These are phyloP conservation scores for Arremon aurantiirostris DNA, from an alignment of 2,797 vertebrate genomes.

Conservation along the genomic window DNA sequence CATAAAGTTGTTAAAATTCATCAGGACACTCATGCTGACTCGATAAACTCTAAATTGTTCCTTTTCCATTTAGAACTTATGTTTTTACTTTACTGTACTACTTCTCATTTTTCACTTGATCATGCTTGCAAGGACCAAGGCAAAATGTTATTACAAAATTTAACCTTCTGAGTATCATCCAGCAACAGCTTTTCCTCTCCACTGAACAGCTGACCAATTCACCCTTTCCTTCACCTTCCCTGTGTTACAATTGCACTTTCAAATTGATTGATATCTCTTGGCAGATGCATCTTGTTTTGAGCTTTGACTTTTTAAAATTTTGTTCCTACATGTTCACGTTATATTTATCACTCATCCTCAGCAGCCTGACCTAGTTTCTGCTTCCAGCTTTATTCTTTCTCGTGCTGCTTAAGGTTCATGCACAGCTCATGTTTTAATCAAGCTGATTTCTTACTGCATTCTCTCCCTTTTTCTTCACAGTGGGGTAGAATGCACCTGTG, in stretches of 20 bases:
- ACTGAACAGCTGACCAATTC: not conserved
- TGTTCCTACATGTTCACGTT: conserved; percentile 30
- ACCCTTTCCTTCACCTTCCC: not conserved
- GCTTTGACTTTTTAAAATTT: conserved; percentile 14
- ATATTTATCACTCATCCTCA: conserved; percentile 32
- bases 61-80: not conserved
- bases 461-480: not conserved
- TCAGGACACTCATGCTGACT: not conserved
- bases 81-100: not conserved
- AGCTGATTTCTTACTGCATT: not conserved
- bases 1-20: not conserved
- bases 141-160: not conserved
- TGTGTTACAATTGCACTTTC: not conserved
- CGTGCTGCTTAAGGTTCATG: not conserved
- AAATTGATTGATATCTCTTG: conserved; percentile 32
- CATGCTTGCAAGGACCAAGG: not conserved
- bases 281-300: conserved; percentile 23
- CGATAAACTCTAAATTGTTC: not conserved
- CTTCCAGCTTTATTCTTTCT: not conserved
- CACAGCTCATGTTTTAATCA: conserved; percentile 20
- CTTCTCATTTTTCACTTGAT: not conserved
- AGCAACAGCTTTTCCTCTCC: not conserved
- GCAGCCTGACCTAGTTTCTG: conserved; percentile 50
- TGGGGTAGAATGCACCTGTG: not conserved
- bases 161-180: not conserved